These are phyloP conservation scores for Salvelinus sp. DNA, from an alignment of 2,113 vertebrate genomes.

Conservation along the genomic window DNA sequence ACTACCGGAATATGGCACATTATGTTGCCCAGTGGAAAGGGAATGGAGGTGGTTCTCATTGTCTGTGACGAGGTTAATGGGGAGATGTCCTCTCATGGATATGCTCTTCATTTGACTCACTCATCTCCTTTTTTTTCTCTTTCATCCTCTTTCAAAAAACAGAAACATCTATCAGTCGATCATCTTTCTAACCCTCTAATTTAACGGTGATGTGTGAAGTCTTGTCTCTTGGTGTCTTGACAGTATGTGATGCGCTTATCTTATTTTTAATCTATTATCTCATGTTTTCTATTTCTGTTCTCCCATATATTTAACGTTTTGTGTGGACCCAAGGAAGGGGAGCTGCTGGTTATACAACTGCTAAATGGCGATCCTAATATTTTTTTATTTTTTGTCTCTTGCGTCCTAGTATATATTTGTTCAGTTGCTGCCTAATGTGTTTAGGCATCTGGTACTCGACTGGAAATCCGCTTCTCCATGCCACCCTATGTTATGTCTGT, in stretches of 20 bases:
- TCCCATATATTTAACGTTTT: no score
- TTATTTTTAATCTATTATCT: no score
- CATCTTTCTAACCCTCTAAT: background rate
- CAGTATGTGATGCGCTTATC: no score
- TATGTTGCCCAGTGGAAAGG: conserved; percentile 7
- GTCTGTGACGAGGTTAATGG: conserved; percentile 33
- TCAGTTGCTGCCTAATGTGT: conserved; percentile 25
- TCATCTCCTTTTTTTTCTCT: background rate
- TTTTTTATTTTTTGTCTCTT: background rate
- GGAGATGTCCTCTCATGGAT: background rate
- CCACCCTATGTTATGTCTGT: conserved; percentile 29
- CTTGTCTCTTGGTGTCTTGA: no score
- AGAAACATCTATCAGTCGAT: background rate
- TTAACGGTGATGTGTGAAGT: no score
- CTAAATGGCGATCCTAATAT: no score
- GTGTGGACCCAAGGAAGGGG: no score
- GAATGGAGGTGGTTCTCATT: conserved; percentile 10
- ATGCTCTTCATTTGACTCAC: background rate
- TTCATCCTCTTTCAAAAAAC: background rate
- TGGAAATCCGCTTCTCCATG: conserved; percentile 35
- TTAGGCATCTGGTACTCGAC: conserved; percentile 11
- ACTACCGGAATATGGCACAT: conserved; percentile 12
- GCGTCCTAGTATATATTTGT: conserved; percentile 16
- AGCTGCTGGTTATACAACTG: no score
- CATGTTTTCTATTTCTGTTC: no score